phyloP scores from a whole-genome alignment of 2,888 invertebrate species.

The Plagodis pulveraria region DNA sequence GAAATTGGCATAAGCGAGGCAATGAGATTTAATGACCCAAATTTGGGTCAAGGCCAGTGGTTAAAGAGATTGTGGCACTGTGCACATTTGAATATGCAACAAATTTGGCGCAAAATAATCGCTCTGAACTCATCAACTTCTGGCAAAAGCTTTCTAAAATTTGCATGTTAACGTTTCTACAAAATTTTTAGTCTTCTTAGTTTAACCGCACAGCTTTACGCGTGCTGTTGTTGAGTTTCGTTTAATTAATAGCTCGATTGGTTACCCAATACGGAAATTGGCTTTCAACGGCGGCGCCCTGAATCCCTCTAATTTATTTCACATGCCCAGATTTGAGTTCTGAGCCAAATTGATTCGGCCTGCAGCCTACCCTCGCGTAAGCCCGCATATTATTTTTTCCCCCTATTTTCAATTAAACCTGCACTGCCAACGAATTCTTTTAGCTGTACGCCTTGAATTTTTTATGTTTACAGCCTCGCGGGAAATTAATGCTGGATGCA shows the following conservation, averaged over 20 bases:
- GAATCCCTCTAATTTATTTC: conserved; percentile 33
- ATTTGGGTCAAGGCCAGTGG: conserved; percentile 70
- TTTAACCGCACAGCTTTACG: conserved; percentile 1
- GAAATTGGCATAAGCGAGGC: conserved; percentile 68
- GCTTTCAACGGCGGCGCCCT: conserved; percentile 18
- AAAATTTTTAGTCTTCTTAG: not conserved
- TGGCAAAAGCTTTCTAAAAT: conserved; percentile 18
- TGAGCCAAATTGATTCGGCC: conserved; percentile 37
- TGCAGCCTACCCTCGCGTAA: conserved; percentile 33
- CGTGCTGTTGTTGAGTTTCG: conserved; percentile 15
- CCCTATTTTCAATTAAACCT: conserved; percentile 63
- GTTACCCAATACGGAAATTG: conserved; percentile 28
- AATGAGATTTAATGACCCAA: conserved; percentile 73
- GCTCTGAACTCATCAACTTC: conserved; percentile 26
- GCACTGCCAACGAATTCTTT: conserved; percentile 58
- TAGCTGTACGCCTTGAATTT: conserved; percentile 63
- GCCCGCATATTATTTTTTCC: conserved; percentile 43
- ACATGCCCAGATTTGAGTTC: conserved; percentile 30
- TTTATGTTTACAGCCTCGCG: conserved; percentile 63
- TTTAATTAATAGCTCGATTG: conserved; percentile 35
- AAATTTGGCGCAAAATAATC: conserved; percentile 38
- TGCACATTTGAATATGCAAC: conserved; percentile 39
- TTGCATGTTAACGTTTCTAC: conserved; percentile 8
- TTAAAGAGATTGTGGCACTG: conserved; percentile 24
- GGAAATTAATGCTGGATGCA: conserved; percentile 69